These are phyloP conservation scores for Eptesicus fuscus DNA, from an alignment of 2,113 vertebrate species.

Conservation along the genomic window DNA sequence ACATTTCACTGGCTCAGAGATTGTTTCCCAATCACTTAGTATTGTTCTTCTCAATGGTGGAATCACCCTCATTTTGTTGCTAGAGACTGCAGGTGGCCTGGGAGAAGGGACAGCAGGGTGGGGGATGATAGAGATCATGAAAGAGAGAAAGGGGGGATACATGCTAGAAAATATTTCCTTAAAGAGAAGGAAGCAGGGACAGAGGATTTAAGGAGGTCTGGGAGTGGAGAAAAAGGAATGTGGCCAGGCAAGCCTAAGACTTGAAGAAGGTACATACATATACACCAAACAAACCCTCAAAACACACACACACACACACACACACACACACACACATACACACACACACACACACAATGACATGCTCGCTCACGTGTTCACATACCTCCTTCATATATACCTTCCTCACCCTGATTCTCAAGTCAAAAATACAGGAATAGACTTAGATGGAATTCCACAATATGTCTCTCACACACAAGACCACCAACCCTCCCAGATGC, in stretches of 20 bases:
- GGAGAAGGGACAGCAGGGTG: not conserved
- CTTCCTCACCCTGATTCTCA: not conserved
- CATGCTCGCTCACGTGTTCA: not conserved
- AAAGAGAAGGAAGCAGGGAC: constrained; percentile 32
- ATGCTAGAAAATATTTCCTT: constrained; percentile 4
- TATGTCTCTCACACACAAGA: not conserved
- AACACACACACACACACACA: not conserved
- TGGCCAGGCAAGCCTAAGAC: not conserved
- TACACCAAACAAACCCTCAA: not conserved
- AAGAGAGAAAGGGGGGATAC: not conserved
- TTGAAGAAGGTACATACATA: constrained; percentile 4
- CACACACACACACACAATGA: not conserved
- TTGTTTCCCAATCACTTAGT: constrained; percentile 60
- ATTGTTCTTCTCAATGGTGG: constrained; percentile 6
- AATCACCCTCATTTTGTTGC: constrained; percentile 42
- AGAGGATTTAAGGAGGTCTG: constrained; percentile 24
- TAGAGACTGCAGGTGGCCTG: constrained; percentile 32
- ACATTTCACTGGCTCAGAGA: constrained; percentile 71
- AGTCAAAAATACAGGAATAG: not conserved
- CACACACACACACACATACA: not conserved
- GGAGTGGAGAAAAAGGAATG: constrained; percentile 14
- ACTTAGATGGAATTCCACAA: constrained; percentile 1
- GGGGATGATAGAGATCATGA: not conserved
- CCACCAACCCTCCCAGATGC: not conserved
- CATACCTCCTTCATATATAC: not conserved